Percentiles rank a stretch among this genome's conserved stretches.
These are phyloP conservation scores for Prosopocoilus inquinatus DNA, from an alignment of 2,888 invertebrate genomes.

Conservation along the genomic window DNA sequence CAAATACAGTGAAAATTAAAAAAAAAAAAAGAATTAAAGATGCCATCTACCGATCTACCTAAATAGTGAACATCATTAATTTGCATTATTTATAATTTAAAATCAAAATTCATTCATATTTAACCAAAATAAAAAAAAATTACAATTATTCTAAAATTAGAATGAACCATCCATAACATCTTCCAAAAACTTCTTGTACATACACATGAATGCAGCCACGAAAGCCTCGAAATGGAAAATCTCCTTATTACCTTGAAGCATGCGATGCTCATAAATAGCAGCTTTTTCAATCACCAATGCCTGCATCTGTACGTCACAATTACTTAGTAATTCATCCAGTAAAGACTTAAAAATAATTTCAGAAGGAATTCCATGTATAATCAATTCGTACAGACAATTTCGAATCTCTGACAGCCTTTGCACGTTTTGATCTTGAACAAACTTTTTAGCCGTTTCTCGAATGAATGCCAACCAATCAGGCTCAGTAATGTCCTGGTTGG, in stretches of 20 bases:
- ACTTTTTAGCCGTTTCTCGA: slow-evolving; percentile 80
- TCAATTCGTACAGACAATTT: slow-evolving; percentile 85
- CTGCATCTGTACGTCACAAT: slow-evolving; percentile 89
- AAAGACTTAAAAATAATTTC: slow-evolving; percentile 89
- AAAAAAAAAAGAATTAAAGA: too few species aligned
- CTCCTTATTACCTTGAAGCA: slow-evolving; percentile 88
- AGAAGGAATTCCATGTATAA: slow-evolving; percentile 91
- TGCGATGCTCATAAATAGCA: slow-evolving; percentile 87
- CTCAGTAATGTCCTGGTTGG: slow-evolving; percentile 76
- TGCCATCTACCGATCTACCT: too few species aligned
- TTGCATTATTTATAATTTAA: too few species aligned
- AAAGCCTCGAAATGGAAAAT: slow-evolving; percentile 98
- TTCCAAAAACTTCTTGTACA: slow-evolving; percentile 86
- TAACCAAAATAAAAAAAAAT: neutral
- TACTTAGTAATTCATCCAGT: slow-evolving; percentile 77
- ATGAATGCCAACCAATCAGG: slow-evolving; percentile 94
- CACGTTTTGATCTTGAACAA: slow-evolving; percentile 84
- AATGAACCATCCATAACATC: slow-evolving; percentile 62
- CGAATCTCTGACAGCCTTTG: slow-evolving; percentile 81
- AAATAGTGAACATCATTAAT: too few species aligned
- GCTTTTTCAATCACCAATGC: slow-evolving; percentile 82
- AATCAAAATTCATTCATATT: too few species aligned
- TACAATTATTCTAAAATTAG: slow-evolving; percentile 33
- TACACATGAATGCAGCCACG: slow-evolving; percentile 93
- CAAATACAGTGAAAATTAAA: too few species aligned